A percentile compares a stretch with the other conserved stretches of the same genome.
Evolutionary conservation across 2,113 vertebrate genomes (phyloP).

Genomic region (Ascaphus truei): DNA sequence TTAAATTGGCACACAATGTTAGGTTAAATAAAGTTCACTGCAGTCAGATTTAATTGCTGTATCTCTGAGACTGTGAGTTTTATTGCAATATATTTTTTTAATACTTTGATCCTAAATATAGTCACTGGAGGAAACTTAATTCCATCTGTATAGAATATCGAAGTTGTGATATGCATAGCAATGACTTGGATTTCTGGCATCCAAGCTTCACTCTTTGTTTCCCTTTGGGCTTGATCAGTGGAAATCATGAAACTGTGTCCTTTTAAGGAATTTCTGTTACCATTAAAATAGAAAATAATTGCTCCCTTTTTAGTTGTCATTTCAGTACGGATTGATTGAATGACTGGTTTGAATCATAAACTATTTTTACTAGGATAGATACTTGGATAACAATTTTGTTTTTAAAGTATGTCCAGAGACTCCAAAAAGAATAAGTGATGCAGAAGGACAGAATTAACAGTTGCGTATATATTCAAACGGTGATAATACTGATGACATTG

Average conservation of each 20-base stretch:
- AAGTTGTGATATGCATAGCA: slow-evolving; percentile 49
- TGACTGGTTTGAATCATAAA: too few relatives aligned
- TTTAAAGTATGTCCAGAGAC: too few relatives aligned
- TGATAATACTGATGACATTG: too few relatives aligned
- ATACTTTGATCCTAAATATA: slow-evolving; percentile 68
- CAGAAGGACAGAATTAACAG: too few relatives aligned
- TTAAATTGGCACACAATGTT: slow-evolving; percentile 65
- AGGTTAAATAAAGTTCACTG: slow-evolving; percentile 64
- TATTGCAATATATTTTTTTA: slow-evolving; percentile 53
- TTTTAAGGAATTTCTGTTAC: slow-evolving; percentile 23
- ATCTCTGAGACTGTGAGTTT: slow-evolving; percentile 58
- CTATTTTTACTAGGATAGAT: too few relatives aligned
- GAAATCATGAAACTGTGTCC: slow-evolving; percentile 41
- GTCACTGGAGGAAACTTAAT: slow-evolving; percentile 56
- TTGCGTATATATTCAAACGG: too few relatives aligned
- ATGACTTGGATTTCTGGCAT: slow-evolving; percentile 53
- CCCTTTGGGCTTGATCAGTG: slow-evolving; percentile 29
- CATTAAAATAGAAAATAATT: too few relatives aligned
- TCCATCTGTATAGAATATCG: slow-evolving; percentile 48
- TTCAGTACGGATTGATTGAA: too few relatives aligned
- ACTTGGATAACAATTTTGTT: too few relatives aligned
- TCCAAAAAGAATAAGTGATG: too few relatives aligned
- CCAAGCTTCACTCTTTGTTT: slow-evolving; percentile 36
- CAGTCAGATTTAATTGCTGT: slow-evolving; percentile 49
- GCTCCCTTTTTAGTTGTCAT: too few relatives aligned